A percentile compares a stretch with the other conserved stretches of the same genome.
Evolutionary conservation across 2,113 vertebrate species (phyloP).

Genomic region (Embiotoca jacksoni): DNA sequence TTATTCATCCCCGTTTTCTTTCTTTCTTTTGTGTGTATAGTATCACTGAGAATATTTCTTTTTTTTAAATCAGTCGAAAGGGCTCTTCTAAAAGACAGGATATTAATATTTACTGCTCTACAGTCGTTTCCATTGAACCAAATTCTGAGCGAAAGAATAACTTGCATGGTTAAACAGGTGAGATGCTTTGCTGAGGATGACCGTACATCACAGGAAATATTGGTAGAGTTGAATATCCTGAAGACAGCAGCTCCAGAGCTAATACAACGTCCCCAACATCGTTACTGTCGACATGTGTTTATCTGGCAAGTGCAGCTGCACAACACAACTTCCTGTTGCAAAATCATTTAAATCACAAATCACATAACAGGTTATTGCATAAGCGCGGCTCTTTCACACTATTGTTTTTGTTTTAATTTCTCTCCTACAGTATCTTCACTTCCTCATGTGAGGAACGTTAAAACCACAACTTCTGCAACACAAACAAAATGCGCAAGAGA

Average conservation of each 20-base stretch:
- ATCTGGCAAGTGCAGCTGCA: conserved; percentile 46
- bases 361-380: conserved; percentile 68
- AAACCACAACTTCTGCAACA: conserved; percentile 82
- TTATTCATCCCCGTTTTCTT: conserved; percentile 52
- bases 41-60: conserved; percentile 34
- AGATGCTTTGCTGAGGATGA: conserved; percentile 37
- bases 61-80: conserved; percentile 48
- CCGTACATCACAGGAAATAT: conserved; percentile 56
- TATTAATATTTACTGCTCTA: conserved; percentile 73
- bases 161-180: conserved; percentile 49
- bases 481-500: conserved; percentile 57
- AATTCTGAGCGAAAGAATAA: conserved; percentile 55
- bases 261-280: not conserved
- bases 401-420: conserved; percentile 62
- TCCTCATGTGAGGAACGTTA: conserved; percentile 79
- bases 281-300: conserved; percentile 19
- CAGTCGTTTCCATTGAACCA: conserved; percentile 43
- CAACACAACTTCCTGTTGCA: conserved; percentile 72
- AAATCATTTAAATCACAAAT: conserved; percentile 64
- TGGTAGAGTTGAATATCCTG: conserved; percentile 25
- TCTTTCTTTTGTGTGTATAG: conserved; percentile 27
- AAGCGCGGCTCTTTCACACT: conserved; percentile 38
- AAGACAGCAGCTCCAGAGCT: conserved; percentile 18
- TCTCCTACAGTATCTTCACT: conserved; percentile 72
- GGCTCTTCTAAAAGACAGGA: conserved; percentile 56